Base-by-base conservation (phyloP, 2,888 invertebrate genomes). In the Leptinotarsa haldemani region DNA sequence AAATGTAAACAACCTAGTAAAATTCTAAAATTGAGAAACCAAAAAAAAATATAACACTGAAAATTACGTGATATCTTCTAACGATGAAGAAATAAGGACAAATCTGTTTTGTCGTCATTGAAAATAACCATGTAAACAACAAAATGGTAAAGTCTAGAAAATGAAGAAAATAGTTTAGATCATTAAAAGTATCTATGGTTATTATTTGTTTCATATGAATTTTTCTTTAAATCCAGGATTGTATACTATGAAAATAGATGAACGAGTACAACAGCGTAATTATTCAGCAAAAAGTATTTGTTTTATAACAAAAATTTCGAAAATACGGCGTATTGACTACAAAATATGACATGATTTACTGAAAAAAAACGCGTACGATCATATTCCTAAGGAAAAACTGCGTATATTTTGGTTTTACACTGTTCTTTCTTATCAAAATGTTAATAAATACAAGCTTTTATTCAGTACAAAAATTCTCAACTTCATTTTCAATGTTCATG, bases 321-420 rank as follows among this genome's bases (percentile, higher is more conserved):
- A 50, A 50, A 50, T 50, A 50, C 50, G 16, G 50, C 50, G 50
- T 50, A 50, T 50, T 50, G 50, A 50, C 50, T 50, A 50, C 50
- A 4, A 50, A 50, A 50, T 50, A 15, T 50, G 50, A 50, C 16
- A 4, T 50, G 50, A 4, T 50, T 50, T 50, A 50, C 50, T 50
- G 2, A 15, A 50, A 9, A 50, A 50, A 50, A 50, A 50, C 50
- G 5, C 50, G 50, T 50, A 50, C 50, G 50, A 50, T 50, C 50
- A 16, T 50, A 50, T 50, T 50, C 50, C 50, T 50, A 50, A 50
- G 16, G 16, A 50, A 50, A 50, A 50, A 50, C 50, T 50, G 16
- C 50, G 50, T 50, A 50, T 16, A 50, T 50, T 50, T 50, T 16
- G 3, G 50, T 20, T 16, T 16, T 16, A 50, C 50, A 2, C 20